phyloP scores from a whole-genome alignment of 2,888 invertebrate species.

The Zaprionus lineosus region DNA sequence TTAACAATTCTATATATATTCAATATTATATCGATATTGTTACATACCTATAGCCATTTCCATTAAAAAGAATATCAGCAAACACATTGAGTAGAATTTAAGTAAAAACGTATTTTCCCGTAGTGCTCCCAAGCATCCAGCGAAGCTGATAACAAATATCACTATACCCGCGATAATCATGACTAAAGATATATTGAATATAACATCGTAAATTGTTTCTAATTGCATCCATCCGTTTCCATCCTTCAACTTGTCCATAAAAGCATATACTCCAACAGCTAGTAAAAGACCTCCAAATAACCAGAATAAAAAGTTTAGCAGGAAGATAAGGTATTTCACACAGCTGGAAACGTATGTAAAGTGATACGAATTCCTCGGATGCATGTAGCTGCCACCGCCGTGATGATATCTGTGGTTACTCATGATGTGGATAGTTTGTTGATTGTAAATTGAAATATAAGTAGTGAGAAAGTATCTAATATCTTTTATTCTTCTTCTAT shows the following conservation, averaged over 20 bases:
- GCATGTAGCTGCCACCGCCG: conserved; percentile 79
- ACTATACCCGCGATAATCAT: conserved; percentile 94
- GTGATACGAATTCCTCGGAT: conserved; percentile 77
- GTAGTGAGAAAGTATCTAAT: conserved; percentile 7
- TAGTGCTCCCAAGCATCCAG: conserved; percentile 90
- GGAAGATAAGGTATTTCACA: conserved; percentile 83
- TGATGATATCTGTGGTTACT: conserved; percentile 82
- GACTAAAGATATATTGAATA: conserved; percentile 94
- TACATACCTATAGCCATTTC: conserved; percentile 89
- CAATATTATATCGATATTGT: no score
- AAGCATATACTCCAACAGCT: conserved; percentile 94
- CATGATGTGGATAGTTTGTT: conserved; percentile 50
- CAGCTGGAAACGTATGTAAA: conserved; percentile 83
- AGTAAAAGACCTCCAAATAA: conserved; percentile 93
- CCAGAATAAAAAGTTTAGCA: conserved; percentile 86
- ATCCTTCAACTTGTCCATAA: conserved; percentile 94
- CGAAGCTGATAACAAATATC: conserved; percentile 96
- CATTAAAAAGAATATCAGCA: conserved; percentile 93
- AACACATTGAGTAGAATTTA: conserved; percentile 94
- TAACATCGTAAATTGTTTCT: conserved; percentile 94
- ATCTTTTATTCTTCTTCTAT: conserved; percentile 30
- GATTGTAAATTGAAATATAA: conserved; percentile 10
- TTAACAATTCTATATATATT: background rate
- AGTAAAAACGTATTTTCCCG: conserved; percentile 95
- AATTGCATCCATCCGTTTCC: conserved; percentile 91